A percentile compares a stretch with the other conserved stretches of the same genome.
Evolutionary conservation across 2,888 invertebrate species (phyloP).

Genomic region (Philopedon plagiatum): DNA sequence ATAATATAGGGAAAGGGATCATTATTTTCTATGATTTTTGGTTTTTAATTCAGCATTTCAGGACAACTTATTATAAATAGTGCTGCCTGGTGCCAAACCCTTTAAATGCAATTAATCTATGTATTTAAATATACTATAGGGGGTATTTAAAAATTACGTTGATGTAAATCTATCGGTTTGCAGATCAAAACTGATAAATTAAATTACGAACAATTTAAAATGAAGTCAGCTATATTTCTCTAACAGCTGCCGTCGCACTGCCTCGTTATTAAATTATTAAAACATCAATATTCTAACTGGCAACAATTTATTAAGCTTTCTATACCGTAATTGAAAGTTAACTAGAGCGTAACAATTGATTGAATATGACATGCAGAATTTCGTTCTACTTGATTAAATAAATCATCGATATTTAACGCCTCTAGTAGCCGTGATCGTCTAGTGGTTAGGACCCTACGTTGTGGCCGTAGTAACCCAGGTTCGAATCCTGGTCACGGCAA

Average conservation of each 20-base stretch:
- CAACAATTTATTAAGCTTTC: neutral
- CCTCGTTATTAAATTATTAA: neutral
- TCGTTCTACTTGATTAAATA: neutral
- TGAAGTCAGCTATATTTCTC: neutral
- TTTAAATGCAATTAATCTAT: too few relatives aligned
- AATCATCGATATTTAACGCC: conserved; percentile 5
- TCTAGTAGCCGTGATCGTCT: conserved; percentile 65
- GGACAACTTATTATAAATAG: too few relatives aligned
- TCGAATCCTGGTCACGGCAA: conserved; percentile 74
- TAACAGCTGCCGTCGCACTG: neutral
- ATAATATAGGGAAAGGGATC: too few relatives aligned
- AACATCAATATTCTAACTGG: conserved; percentile 7
- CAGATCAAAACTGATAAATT: too few relatives aligned
- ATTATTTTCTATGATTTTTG: too few relatives aligned
- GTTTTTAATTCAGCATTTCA: too few relatives aligned
- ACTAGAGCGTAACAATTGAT: conserved; percentile 8
- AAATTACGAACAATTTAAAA: neutral
- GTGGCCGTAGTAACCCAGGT: conserved; percentile 76
- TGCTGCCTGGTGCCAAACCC: too few relatives aligned
- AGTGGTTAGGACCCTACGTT: conserved; percentile 72
- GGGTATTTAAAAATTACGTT: too few relatives aligned
- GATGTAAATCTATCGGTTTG: too few relatives aligned
- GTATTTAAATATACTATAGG: too few relatives aligned
- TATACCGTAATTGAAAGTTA: neutral
- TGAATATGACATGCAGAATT: conserved; percentile 5